These are phyloP conservation scores for Chrysolina haemoptera DNA, from an alignment of 2,888 invertebrate genomes.

Conservation along the genomic window DNA sequence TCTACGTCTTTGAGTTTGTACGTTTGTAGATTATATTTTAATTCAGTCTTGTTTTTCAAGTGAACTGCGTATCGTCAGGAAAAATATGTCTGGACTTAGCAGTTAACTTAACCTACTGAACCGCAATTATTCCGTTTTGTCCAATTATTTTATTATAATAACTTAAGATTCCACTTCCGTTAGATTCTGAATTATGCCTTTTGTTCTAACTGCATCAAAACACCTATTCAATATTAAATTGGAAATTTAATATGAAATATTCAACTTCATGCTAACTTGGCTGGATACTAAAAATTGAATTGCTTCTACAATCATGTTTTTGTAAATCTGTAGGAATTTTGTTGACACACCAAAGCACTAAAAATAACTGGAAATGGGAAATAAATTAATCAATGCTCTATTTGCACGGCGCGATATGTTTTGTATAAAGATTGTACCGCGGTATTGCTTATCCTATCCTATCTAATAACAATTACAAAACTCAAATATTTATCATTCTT, in stretches of 20 bases:
- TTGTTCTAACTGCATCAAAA: not conserved
- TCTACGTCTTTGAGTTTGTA: slow-evolving; percentile 58
- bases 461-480: too few relatives aligned
- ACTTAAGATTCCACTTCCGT: not conserved
- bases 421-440: too few relatives aligned
- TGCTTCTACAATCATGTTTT: not conserved
- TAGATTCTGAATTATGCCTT: not conserved
- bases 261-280: not conserved
- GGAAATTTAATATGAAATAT: not conserved
- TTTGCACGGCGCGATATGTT: too few relatives aligned
- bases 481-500: too few relatives aligned
- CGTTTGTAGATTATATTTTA: slow-evolving; percentile 18
- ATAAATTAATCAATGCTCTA: slow-evolving; percentile 11
- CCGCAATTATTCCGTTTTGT: slow-evolving; percentile 10
- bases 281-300: not conserved
- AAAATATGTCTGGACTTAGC: not conserved
- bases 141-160: not conserved
- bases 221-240: not conserved
- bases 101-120: slow-evolving; percentile 4
- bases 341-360: not conserved
- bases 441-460: too few relatives aligned
- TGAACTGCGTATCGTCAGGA: not conserved
- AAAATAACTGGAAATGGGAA: slow-evolving; percentile 13
- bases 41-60: not conserved
- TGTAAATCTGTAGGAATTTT: slow-evolving; percentile 14